phyloP scores from a whole-genome alignment of 2,797 vertebrate species.

The Phalloptychus januarius region DNA sequence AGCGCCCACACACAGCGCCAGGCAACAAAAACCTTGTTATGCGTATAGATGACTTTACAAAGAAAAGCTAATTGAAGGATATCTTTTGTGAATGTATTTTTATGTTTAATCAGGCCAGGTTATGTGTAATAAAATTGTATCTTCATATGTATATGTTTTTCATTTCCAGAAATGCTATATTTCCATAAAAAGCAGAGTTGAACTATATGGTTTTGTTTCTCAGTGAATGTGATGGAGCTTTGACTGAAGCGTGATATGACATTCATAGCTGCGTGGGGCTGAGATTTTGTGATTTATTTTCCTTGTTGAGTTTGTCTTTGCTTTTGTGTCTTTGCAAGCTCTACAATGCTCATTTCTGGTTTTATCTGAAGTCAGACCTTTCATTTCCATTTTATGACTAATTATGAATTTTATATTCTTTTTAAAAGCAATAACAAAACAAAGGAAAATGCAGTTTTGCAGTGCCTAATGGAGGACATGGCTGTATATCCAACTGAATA shows the following conservation, averaged over 20 bases:
- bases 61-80: constrained; percentile 11
- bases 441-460: no score
- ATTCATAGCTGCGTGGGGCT: neutral
- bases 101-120: neutral
- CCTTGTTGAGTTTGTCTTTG: neutral
- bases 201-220: neutral
- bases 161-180: neutral
- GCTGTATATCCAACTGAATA: neutral
- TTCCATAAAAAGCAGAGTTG: neutral
- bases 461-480: neutral
- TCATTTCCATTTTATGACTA: neutral
- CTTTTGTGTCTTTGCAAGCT: neutral
- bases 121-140: neutral
- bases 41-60: constrained; percentile 18
- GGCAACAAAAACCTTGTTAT: constrained; percentile 40
- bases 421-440: neutral
- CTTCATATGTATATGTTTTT: neutral
- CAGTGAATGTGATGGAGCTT: neutral
- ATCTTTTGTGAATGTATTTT: neutral
- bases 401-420: neutral
- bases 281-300: neutral
- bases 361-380: neutral
- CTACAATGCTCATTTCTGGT: neutral
- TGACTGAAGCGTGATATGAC: neutral
- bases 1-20: constrained; percentile 42